phyloP scores from a whole-genome alignment of 2,113 vertebrate species.

The Kryptolebias marmoratus region DNA sequence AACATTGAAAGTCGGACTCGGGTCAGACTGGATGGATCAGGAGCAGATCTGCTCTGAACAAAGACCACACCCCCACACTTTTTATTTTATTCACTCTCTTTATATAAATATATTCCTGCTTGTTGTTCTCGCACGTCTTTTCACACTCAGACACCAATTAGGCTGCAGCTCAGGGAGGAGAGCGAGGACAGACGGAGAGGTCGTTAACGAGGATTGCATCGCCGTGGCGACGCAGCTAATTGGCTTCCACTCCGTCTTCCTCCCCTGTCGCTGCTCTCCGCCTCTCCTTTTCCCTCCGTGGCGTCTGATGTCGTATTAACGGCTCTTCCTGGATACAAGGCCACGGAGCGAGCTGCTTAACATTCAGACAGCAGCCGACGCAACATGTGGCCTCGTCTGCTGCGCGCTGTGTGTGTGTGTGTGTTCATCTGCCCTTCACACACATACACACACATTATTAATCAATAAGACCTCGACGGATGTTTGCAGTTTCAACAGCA shows the following conservation, averaged over 20 bases:
- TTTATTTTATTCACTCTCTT: constrained; percentile 9
- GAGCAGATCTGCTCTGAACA: too few species aligned
- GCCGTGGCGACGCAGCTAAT: constrained; percentile 59
- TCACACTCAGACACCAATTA: constrained; percentile 52
- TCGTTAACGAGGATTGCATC: constrained; percentile 58
- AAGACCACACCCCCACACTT: constrained; percentile 2
- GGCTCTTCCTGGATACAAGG: constrained; percentile 54
- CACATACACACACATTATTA: constrained; percentile 25
- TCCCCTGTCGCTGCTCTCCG: constrained; percentile 27
- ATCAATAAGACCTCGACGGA: constrained; percentile 36
- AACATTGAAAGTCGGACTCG: too few species aligned
- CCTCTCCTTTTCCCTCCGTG: constrained; percentile 20
- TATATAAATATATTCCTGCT: constrained; percentile 4
- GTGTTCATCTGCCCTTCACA: constrained; percentile 20
- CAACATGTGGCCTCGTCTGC: constrained; percentile 50
- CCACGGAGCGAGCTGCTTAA: constrained; percentile 39
- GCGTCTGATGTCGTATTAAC: constrained; percentile 59
- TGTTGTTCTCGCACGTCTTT: constrained; percentile 33
- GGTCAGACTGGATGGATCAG: too few species aligned
- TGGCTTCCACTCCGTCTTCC: constrained; percentile 60
- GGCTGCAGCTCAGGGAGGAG: constrained; percentile 15
- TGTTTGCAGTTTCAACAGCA: constrained; percentile 29
- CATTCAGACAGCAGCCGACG: constrained; percentile 42
- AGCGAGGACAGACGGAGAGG: constrained; percentile 54
- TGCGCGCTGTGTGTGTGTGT: constrained; percentile 1